A percentile compares a stretch with the other conserved stretches of the same genome.
phyloP scores from a whole-genome alignment of 23 tunicate genomes.

The Trididemnum nubilum region DNA sequence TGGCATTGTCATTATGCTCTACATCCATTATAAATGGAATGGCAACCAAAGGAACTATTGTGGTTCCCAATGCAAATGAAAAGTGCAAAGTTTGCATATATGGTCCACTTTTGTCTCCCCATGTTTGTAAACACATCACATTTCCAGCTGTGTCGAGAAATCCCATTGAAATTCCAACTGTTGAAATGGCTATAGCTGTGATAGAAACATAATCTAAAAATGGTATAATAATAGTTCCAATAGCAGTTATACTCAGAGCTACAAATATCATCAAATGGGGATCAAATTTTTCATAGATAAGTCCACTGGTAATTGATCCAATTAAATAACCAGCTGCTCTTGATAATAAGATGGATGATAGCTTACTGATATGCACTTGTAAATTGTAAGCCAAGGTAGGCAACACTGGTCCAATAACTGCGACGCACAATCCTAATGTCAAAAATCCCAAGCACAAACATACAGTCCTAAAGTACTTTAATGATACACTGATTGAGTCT shows the following conservation, averaged over 20 bases:
- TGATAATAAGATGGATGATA: slow-evolving; percentile 51
- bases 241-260: slow-evolving; percentile 35
- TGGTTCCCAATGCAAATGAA: slow-evolving; percentile 86
- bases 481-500: no score
- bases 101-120: slow-evolving; percentile 75
- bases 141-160: slow-evolving; percentile 83
- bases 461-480: slow-evolving; percentile 10
- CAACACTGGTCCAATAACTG: slow-evolving; percentile 70
- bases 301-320: slow-evolving; percentile 77
- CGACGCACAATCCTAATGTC: slow-evolving; percentile 51
- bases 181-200: slow-evolving; percentile 39
- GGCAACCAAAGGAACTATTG: slow-evolving; percentile 62
- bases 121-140: slow-evolving; percentile 65
- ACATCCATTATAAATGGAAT: slow-evolving; percentile 67
- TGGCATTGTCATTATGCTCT: not conserved
- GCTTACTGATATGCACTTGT: slow-evolving; percentile 17
- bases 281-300: slow-evolving; percentile 41
- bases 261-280: slow-evolving; percentile 42
- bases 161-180: slow-evolving; percentile 68
- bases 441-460: slow-evolving; percentile 26
- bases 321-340: slow-evolving; percentile 68
- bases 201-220: not conserved
- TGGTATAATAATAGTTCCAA: slow-evolving; percentile 53
- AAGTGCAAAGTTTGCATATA: slow-evolving; percentile 73
- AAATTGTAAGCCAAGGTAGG: slow-evolving; percentile 79